Evolutionary conservation across 2,797 vertebrate species (phyloP).

Genomic region (Sitta carolinensis): DNA sequence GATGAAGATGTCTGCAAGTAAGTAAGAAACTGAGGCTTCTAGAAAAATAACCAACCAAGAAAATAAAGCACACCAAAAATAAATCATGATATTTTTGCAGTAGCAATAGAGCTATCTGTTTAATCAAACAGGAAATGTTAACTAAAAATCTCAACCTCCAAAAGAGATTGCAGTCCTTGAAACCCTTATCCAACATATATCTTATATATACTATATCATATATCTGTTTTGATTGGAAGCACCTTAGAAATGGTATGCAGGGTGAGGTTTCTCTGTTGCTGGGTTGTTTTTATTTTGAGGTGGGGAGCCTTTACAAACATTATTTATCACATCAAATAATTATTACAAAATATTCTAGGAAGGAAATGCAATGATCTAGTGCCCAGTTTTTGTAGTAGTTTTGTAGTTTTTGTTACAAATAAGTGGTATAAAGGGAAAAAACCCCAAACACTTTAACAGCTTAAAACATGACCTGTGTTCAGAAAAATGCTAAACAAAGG

Average conservation of each 20-base stretch:
- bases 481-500: background rate
- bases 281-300: background rate
- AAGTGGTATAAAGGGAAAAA: background rate
- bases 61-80: background rate
- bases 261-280: background rate
- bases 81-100: background rate
- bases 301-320: background rate
- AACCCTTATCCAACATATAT: background rate
- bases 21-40: background rate
- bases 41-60: background rate
- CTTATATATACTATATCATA: background rate
- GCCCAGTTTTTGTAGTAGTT: too few relatives aligned
- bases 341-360: background rate
- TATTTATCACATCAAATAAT: background rate
- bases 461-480: background rate
- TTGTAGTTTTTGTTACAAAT: background rate
- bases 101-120: background rate
- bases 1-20: background rate
- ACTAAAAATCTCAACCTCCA: background rate
- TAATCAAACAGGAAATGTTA: background rate
- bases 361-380: background rate
- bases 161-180: background rate
- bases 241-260: background rate
- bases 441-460: rapidly evolving
- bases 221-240: background rate